phyloP scores from a whole-genome alignment of 2,888 invertebrate genomes.

The Bursaphelenchus okinawaensis region DNA sequence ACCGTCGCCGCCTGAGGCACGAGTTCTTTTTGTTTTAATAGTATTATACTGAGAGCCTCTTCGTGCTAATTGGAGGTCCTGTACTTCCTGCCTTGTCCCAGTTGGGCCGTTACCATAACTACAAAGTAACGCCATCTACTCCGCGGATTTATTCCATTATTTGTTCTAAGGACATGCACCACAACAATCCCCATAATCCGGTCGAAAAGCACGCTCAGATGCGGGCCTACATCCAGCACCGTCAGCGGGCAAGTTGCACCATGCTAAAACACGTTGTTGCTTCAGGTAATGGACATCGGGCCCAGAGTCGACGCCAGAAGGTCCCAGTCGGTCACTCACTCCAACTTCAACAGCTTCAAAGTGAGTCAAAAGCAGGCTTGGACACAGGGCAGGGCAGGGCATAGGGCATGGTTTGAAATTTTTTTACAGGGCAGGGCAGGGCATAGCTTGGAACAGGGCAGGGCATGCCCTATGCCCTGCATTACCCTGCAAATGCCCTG shows the following conservation, averaged over 20 bases:
- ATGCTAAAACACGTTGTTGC: not conserved
- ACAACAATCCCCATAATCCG: not conserved
- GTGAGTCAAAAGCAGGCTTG: not conserved
- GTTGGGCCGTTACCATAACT: not conserved
- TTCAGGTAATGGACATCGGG: slow-evolving; percentile 14
- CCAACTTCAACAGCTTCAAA: not conserved
- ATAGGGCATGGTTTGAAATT: no score
- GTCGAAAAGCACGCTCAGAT: slow-evolving; percentile 13
- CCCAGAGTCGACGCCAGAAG: slow-evolving; percentile 11
- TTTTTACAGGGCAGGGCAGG: no score
- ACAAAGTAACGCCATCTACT: not conserved
- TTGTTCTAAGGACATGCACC: slow-evolving; percentile 1
- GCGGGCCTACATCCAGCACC: slow-evolving; percentile 12
- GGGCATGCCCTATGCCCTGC: no score
- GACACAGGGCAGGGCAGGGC: no score
- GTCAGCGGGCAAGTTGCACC: slow-evolving; percentile 9
- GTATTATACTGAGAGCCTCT: no score
- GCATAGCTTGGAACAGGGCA: no score
- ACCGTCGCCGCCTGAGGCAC: no score
- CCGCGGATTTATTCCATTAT: not conserved
- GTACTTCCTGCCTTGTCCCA: not conserved
- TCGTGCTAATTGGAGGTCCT: no score
- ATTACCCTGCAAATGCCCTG: no score
- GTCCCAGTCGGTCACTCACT: slow-evolving; percentile 14
- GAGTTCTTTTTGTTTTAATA: no score